Conservation (phyloP, 2,888 invertebrate genomes). For the Watsonalla binaria region DNA sequence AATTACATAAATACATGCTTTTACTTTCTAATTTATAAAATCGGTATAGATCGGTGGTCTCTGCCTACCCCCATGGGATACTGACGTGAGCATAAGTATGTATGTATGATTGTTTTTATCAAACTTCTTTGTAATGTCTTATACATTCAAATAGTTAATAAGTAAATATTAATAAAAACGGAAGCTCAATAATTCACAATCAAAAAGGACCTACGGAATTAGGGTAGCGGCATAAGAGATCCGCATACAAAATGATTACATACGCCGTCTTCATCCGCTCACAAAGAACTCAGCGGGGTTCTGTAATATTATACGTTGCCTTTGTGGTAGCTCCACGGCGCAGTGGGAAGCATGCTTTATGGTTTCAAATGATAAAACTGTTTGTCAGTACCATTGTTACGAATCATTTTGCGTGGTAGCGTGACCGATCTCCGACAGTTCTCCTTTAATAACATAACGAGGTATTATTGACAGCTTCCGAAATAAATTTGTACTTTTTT, state of each 20-base stretch:
- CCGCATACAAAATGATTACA: constrained; percentile 74
- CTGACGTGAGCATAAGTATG: too few relatives aligned
- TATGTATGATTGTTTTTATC: not conserved
- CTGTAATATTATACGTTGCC: constrained; percentile 74
- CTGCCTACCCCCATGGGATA: too few relatives aligned
- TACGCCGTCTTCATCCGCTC: constrained; percentile 68
- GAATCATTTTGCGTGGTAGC: constrained; percentile 58
- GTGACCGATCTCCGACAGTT: constrained; percentile 55
- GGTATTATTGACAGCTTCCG: constrained; percentile 37
- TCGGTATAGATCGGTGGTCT: too few relatives aligned
- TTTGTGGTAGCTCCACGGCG: constrained; percentile 69
- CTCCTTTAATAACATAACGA: constrained; percentile 55
- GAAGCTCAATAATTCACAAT: constrained; percentile 72
- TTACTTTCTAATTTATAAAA: too few relatives aligned
- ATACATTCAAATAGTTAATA: constrained; percentile 40
- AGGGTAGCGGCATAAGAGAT: constrained; percentile 70
- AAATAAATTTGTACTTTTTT: constrained; percentile 18
- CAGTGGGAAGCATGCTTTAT: constrained; percentile 76
- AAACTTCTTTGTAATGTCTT: constrained; percentile 1
- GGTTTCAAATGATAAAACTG: constrained; percentile 78
- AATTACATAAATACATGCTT: too few relatives aligned
- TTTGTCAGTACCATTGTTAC: constrained; percentile 73
- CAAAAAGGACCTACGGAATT: constrained; percentile 69
- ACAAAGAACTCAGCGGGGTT: constrained; percentile 76
- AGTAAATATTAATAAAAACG: constrained; percentile 62